Evolutionary conservation across 2,113 vertebrate genomes (phyloP).

Genomic region (Zingel zingel): DNA sequence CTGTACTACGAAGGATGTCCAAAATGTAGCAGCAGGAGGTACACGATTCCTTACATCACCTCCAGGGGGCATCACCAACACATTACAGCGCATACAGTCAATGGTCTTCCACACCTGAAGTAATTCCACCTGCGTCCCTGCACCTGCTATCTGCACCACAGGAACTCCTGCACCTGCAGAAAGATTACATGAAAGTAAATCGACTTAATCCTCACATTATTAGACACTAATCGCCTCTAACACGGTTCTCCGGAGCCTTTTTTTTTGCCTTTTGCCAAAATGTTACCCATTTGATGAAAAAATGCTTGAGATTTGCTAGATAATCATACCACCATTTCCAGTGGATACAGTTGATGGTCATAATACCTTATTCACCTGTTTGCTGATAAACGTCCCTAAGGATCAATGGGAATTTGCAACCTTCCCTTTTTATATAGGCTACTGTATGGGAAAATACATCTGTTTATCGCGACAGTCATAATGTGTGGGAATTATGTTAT

Average conservation of each 20-base stretch:
- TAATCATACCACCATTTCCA: not conserved
- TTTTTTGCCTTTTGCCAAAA: not conserved
- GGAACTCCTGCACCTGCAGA: constrained; percentile 28
- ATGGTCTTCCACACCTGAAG: constrained; percentile 40
- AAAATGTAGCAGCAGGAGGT: constrained; percentile 11
- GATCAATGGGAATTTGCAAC: constrained; percentile 41
- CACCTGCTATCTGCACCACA: constrained; percentile 33
- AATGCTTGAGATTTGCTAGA: not conserved
- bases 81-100: not conserved
- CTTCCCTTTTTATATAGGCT: not conserved
- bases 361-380: not conserved
- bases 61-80: constrained; percentile 50
- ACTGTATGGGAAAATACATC: not conserved
- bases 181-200: constrained; percentile 28
- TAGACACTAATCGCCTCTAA: not conserved
- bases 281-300: not conserved
- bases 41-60: constrained; percentile 10
- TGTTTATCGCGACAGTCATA: not conserved
- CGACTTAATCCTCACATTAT: constrained; percentile 20
- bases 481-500: not conserved
- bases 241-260: not conserved
- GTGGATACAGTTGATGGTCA: not conserved
- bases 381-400: constrained; percentile 41
- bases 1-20: not conserved
- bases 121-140: constrained; percentile 40